Evolutionary conservation across 2,113 vertebrate species (phyloP).

Genomic region (Misgurnus anguillicaudatus): DNA sequence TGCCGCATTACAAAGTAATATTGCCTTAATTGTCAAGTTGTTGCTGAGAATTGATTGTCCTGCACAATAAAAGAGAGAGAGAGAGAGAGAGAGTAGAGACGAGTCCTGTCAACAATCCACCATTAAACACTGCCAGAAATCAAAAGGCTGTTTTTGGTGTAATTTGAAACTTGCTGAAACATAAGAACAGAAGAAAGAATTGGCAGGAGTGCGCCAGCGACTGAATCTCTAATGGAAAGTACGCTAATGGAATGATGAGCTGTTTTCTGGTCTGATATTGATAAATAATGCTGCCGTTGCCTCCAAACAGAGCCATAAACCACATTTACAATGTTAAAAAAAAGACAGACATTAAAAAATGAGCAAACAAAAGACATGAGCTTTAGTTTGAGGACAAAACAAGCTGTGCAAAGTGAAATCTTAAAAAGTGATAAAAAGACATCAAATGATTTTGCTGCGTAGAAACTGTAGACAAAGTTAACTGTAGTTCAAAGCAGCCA

Average conservation of each 20-base stretch:
- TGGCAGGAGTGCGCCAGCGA: slow-evolving; percentile 10
- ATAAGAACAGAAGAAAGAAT: slow-evolving; percentile 4
- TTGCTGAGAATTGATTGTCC: slow-evolving; percentile 60
- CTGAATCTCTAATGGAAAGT: slow-evolving; percentile 31
- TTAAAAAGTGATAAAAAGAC: background rate
- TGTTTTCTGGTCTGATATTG: slow-evolving; percentile 7
- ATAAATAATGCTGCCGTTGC: slow-evolving; percentile 17
- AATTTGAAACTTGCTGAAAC: slow-evolving; percentile 43
- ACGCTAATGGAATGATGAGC: slow-evolving; percentile 8
- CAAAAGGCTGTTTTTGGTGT: slow-evolving; percentile 50
- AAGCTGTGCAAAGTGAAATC: background rate
- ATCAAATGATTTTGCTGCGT: no score
- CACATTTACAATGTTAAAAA: background rate
- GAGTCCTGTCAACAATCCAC: slow-evolving; percentile 51
- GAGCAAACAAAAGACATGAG: background rate
- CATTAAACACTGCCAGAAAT: slow-evolving; percentile 40
- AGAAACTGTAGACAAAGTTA: background rate
- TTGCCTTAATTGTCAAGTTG: slow-evolving; percentile 60
- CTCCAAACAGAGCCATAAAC: background rate
- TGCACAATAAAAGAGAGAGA: slow-evolving; percentile 47
- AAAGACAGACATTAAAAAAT: background rate
- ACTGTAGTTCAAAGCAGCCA: no score
- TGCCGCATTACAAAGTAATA: slow-evolving; percentile 54
- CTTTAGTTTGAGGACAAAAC: background rate
- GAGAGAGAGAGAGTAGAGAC: slow-evolving; percentile 7